Evolutionary conservation across 2,888 invertebrate genomes (phyloP), one percentile per base, ranked within the genome.

Genomic region (Orgyia antiqua): DNA sequence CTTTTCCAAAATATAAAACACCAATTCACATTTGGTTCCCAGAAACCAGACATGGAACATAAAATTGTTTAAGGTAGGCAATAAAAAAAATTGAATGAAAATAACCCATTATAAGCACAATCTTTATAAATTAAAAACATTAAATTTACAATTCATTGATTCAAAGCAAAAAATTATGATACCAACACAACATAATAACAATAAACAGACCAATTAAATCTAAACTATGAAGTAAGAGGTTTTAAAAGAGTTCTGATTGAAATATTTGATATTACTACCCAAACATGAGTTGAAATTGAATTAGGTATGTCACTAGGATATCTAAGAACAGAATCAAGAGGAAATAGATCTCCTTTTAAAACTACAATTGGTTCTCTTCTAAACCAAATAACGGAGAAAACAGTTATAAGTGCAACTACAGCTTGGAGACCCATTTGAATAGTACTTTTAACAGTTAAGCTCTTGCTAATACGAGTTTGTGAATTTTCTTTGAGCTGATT

Each of bases 211-310:
- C n/a, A n/a, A n/a, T n/a, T n/a, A n/a, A n/a, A n/a, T n/a, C n/a
- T n/a, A n/a, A n/a, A n/a, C n/a, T 64, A 75, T 17, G 59, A 51
- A 10, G 67, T 31, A 30, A 79, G 30, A n/a, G 83, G 83, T 53
- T 76, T 83, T 7, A 84, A 39, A 10, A 87, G 53, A 33, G 71
- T 60, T 51, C 77, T 75, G 8, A 84, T 61, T 1, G 86, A 82
- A 10, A 84, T 51, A 56, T 86, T 86, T 2, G 84, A 75, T 29
- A 87, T 75, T 9, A 84, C 40, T 1, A 87, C 79, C 84, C 84
- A 87, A 7, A 84, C 54, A 50, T 86, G 86, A 10, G 78, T 71
- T 1, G 86, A 84, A 20, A 87, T 72, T 2, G 83, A 68, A 61
- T 86, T 84, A 3, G 80, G 75, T 31, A 69, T 60, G 11, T 65